Percentiles rank a stretch among this genome's conserved stretches.
Conservation (phyloP, 37 sponge, comb jelly and placozoan species). For the Spongilla lacustris region DNA sequence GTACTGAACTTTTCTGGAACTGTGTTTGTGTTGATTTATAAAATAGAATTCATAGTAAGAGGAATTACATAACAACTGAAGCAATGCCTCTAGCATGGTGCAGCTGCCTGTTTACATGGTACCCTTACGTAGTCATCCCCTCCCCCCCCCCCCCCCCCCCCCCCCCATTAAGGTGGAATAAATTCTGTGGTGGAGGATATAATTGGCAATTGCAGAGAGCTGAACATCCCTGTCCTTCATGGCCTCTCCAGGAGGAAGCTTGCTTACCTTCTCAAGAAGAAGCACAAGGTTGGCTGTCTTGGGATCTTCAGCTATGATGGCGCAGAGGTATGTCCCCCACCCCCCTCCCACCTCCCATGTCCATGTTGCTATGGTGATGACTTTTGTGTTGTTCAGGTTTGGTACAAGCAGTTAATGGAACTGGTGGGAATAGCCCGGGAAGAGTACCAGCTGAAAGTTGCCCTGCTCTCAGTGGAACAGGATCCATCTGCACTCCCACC, state of each 20-base stretch:
- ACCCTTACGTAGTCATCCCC: no score
- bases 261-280: constrained; percentile 71
- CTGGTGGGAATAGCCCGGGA: constrained; percentile 47
- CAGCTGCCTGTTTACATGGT: no score
- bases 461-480: background rate
- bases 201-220: constrained; percentile 43
- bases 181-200: constrained; percentile 72
- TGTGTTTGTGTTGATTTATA: no score
- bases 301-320: constrained; percentile 96
- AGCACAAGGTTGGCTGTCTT: constrained; percentile 83
- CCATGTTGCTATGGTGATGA: background rate
- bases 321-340: constrained; percentile 88
- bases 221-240: constrained; percentile 79
- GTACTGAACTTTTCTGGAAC: no score
- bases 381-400: constrained; percentile 21
- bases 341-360: no score
- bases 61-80: no score
- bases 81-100: no score
- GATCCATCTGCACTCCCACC: background rate
- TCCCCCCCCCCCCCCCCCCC: background rate
- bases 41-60: no score
- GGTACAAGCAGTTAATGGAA: constrained; percentile 57
- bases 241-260: constrained; percentile 76
- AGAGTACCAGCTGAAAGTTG: constrained; percentile 36
- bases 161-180: constrained; percentile 75